Evolutionary conservation across 2,113 vertebrate species (phyloP).

Genomic region (Felis catus): F.catus_Fca126_mat1.0 CM031416.1:63184501-63185000

Average conservation of each 20-base stretch:
- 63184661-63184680: constrained; percentile 75
- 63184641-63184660: constrained; percentile 33
- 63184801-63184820: constrained; percentile 27
- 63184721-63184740: constrained; percentile 55
- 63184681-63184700: constrained; percentile 75
- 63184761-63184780: constrained; percentile 74
- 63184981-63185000: constrained; percentile 59
- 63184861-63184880: neutral
- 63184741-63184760: constrained; percentile 74
- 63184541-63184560: constrained; percentile 40
- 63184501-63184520: neutral
- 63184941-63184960: constrained; percentile 60
- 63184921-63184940: neutral
- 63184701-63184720: constrained; percentile 69
- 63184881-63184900: neutral
- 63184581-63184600: neutral
- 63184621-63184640: neutral
- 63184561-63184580: neutral
- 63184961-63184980: neutral
- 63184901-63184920: constrained; percentile 20
- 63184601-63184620: neutral
- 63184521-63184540: neutral
- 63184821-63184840: neutral
- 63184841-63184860: constrained; percentile 8
- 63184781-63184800: constrained; percentile 48